Conservation (phyloP, 1,140 invertebrate species). For the Vollenhovia emeryi region DNA sequence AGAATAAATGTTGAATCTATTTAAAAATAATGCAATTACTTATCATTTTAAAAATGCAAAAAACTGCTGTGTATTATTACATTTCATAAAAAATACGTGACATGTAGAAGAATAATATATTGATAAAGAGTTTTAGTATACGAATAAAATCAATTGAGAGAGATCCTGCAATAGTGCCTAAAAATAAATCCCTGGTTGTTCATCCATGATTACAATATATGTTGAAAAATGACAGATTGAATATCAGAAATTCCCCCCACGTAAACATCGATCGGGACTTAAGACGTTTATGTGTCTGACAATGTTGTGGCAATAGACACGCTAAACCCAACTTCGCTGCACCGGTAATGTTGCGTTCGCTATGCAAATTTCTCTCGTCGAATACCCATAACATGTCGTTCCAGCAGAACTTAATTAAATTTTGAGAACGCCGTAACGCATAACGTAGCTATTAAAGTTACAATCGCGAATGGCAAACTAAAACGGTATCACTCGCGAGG, state of each 20-base stretch:
- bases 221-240: neutral
- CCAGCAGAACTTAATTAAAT: slow-evolving; percentile 31
- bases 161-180: neutral
- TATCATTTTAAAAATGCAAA: slow-evolving; percentile 1
- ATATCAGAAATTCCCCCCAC: neutral
- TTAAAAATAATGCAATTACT: neutral
- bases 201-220: too few relatives aligned
- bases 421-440: slow-evolving; percentile 7
- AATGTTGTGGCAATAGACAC: neutral
- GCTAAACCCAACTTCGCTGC: neutral
- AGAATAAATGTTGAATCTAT: neutral
- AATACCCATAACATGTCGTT: neutral
- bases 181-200: neutral
- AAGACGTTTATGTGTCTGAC: neutral
- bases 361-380: slow-evolving; percentile 31
- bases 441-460: slow-evolving; percentile 11
- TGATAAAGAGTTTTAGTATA: neutral
- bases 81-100: neutral
- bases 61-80: neutral
- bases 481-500: neutral
- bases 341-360: neutral
- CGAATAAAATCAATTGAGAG: neutral
- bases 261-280: neutral
- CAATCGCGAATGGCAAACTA: slow-evolving; percentile 3
- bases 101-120: neutral